Percentiles rank a stretch among this genome's conserved stretches.
Conservation (phyloP, 2,888 invertebrate genomes). For the Drosophila cracens region DNA sequence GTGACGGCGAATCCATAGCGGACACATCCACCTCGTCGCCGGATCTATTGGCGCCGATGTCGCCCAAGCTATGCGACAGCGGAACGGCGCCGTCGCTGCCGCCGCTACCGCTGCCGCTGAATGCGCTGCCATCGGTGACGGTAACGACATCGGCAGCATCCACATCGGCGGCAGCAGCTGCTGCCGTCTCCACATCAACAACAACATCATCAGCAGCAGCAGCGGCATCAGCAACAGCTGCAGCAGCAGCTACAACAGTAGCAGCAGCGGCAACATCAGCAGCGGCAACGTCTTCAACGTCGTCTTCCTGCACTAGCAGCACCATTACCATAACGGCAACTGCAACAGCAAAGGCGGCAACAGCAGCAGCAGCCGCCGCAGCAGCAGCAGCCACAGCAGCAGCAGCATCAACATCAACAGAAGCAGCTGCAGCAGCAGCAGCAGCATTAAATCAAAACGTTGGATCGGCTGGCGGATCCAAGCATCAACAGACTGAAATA, state of each 20-base stretch:
- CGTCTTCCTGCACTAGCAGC: conserved; percentile 25
- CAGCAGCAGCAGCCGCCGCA: conserved; percentile 18
- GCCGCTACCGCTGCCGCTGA: conserved; percentile 56
- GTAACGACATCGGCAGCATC: conserved; percentile 52
- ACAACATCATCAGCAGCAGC: conserved; percentile 39
- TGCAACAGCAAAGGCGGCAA: conserved; percentile 14
- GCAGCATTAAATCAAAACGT: conserved; percentile 16
- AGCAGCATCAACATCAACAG: conserved; percentile 29
- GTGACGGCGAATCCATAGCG: conserved; percentile 98
- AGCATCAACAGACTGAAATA: conserved; percentile 81
- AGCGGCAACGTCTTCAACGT: conserved; percentile 12
- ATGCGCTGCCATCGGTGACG: conserved; percentile 41
- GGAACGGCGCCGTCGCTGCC: conserved; percentile 68
- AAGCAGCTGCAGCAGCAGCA: conserved; percentile 25
- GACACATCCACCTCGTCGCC: conserved; percentile 97
- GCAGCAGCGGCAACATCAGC: conserved; percentile 24
- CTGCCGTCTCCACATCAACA: conserved; percentile 42
- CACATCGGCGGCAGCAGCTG: conserved; percentile 50
- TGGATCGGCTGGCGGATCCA: conserved; percentile 23
- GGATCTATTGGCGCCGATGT: conserved; percentile 93
- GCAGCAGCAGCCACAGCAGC: not conserved
- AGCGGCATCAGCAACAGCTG: conserved; percentile 48
- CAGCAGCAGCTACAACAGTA: conserved; percentile 35
- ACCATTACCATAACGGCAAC: conserved; percentile 35
- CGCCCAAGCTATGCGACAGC: conserved; percentile 90